These are phyloP conservation scores for Nestor notabilis DNA, from an alignment of 2,113 vertebrate genomes.

Conservation along the genomic window DNA sequence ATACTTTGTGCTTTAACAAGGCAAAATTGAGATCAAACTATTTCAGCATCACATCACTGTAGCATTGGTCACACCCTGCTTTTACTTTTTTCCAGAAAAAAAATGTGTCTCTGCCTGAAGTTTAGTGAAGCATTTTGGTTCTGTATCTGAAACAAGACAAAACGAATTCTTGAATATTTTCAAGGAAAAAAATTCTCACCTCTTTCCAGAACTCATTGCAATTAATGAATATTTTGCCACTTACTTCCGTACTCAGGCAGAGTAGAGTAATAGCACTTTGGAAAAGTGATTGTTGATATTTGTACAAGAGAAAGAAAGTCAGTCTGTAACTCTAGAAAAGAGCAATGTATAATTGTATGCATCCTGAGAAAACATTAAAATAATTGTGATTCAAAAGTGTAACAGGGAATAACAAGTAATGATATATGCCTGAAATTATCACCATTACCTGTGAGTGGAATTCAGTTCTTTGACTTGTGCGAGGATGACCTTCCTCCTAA, in stretches of 20 bases:
- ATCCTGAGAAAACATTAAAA: not conserved
- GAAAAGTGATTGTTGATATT: not conserved
- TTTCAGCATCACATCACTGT: not conserved
- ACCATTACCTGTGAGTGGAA: not conserved
- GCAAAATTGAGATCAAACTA: not conserved
- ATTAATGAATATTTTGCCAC: not conserved
- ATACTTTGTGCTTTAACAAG: not conserved
- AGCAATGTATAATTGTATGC: not conserved
- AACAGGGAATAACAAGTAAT: not conserved
- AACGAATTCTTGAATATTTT: not conserved
- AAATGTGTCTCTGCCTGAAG: not conserved
- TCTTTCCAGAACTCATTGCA: not conserved
- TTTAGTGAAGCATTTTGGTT: not conserved
- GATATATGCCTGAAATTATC: not conserved
- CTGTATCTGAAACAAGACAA: not conserved
- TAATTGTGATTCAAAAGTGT: not conserved
- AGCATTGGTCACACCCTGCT: not conserved
- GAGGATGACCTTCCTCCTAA: not conserved
- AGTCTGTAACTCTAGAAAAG: not conserved
- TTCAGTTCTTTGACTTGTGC: not conserved
- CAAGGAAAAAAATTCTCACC: not conserved
- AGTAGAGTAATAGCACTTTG: not conserved
- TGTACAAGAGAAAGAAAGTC: not conserved
- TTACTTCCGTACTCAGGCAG: not conserved
- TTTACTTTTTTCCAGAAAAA: not conserved